Evolutionary conservation across 2,888 invertebrate genomes (phyloP), one percentile per base, ranked within the genome.

Genomic region (Hirtodrosophila histrioides): DNA sequence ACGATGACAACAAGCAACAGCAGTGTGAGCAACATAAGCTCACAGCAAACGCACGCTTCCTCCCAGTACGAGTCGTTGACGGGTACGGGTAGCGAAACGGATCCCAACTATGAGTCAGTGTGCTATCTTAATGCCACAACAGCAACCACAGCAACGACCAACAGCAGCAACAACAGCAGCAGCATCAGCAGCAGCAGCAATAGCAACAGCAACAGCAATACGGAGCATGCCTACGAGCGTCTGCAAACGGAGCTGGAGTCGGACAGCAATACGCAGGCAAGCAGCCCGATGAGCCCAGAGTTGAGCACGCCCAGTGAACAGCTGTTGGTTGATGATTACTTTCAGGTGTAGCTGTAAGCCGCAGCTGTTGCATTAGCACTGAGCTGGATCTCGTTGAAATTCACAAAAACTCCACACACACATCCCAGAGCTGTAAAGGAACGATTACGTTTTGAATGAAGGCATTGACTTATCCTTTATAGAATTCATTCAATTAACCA

Each of bases 21-120:
- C 8, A 62, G 48, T 45, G 40, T 68, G 31, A 69, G 68, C 67
- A 81, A 75, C 3, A 82, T 88, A 69, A 94, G 86, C 51, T 86
- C 88, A 11, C 81, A 76, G 48, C 92, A 93, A 27, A 93, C 93
- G 39, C 87, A 88, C 9, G 91, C 92, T 2, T 96, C 95, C 86
- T 95, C 95, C 3, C 95, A 96, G 90, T 96, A 96, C 87, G 96
- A 96, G 89, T 95, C 95, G 2, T 94, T 96, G 93, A 94, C 94
- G 0, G 95, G 94, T 70, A 95, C 94, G 0, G 95, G 94, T 71
- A 96, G 95, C 86, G 96, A 96, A 89, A 94, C 95, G 0, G 96
- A 96, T 92, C 96, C 96, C 0, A 96, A 96, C 89, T 96, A 96
- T 85, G 96, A 96, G 89, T 96, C 95, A 73, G 96, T 96, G 0